These are phyloP conservation scores for Myopa testacea DNA, from an alignment of 2,888 invertebrate genomes.

Conservation along the genomic window DNA sequence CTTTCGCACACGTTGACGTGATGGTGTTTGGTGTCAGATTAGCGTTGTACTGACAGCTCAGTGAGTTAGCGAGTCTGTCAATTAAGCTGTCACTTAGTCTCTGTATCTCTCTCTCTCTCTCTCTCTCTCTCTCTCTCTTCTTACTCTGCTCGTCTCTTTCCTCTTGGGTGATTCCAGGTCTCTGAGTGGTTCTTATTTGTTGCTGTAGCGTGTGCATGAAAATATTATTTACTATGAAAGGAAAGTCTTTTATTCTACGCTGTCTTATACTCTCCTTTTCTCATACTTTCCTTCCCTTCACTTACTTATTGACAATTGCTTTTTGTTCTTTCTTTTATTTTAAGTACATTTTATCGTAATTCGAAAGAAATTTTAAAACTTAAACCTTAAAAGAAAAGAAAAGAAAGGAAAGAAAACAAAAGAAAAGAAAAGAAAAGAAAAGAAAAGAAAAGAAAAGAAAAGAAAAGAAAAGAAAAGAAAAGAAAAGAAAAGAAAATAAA, in stretches of 20 bases:
- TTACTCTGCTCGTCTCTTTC: too few species aligned
- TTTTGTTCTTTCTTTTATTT: neutral
- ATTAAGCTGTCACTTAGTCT: neutral
- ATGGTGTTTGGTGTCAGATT: neutral
- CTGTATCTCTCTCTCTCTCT: neutral
- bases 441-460: too few species aligned
- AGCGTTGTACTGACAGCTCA: constrained; percentile 14
- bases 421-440: too few species aligned
- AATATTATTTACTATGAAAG: neutral
- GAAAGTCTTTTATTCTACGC: neutral
- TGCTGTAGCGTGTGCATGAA: too few species aligned
- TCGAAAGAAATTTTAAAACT: neutral
- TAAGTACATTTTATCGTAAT: neutral
- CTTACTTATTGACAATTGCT: neutral
- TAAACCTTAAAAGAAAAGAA: too few species aligned
- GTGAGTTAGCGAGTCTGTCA: neutral
- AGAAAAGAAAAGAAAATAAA: too few species aligned
- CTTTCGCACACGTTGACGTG: neutral
- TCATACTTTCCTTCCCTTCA: neutral
- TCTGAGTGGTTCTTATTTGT: too few species aligned
- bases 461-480: too few species aligned
- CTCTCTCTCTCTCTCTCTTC: too few species aligned
- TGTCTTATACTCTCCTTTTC: neutral
- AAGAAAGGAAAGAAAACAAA: too few species aligned
- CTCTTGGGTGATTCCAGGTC: too few species aligned